These are phyloP conservation scores for Sipha maydis DNA, from an alignment of 2,888 invertebrate species.

Conservation along the genomic window DNA sequence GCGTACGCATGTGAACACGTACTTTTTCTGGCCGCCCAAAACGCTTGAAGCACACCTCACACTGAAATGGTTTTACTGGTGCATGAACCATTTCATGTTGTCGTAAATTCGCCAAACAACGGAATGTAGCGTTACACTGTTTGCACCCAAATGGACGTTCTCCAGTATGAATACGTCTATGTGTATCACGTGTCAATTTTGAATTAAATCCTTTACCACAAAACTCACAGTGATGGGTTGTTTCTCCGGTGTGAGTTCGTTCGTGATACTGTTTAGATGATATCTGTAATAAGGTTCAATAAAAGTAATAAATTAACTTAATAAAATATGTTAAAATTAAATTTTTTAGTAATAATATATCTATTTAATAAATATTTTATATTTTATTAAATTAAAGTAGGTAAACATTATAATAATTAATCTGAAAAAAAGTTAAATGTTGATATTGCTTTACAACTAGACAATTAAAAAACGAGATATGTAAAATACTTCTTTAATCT, in stretches of 20 bases:
- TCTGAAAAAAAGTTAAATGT: no score
- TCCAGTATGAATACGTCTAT: constrained; percentile 68
- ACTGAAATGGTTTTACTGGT: constrained; percentile 57
- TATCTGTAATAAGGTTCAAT: constrained; percentile 62
- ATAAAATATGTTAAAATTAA: neutral
- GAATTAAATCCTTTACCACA: constrained; percentile 63
- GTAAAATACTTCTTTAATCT: no score
- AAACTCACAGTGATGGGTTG: constrained; percentile 61
- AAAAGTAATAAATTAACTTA: neutral
- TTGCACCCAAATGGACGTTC: constrained; percentile 68
- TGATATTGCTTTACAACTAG: no score
- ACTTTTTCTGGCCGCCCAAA: constrained; percentile 62
- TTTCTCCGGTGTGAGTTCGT: constrained; percentile 61
- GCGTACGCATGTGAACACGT: constrained; percentile 62
- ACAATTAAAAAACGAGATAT: no score
- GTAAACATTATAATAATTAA: no score
- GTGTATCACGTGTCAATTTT: constrained; percentile 65
- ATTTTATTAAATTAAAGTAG: no score
- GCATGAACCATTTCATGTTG: constrained; percentile 63
- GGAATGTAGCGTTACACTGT: constrained; percentile 67
- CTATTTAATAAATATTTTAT: no score
- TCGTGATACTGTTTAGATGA: constrained; percentile 62
- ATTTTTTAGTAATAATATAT: no score
- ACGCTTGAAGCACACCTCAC: constrained; percentile 59
- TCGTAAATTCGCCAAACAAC: constrained; percentile 56